Conservation (phyloP, 2,113 vertebrate species). For the Reinhardtius hippoglossoides region DNA sequence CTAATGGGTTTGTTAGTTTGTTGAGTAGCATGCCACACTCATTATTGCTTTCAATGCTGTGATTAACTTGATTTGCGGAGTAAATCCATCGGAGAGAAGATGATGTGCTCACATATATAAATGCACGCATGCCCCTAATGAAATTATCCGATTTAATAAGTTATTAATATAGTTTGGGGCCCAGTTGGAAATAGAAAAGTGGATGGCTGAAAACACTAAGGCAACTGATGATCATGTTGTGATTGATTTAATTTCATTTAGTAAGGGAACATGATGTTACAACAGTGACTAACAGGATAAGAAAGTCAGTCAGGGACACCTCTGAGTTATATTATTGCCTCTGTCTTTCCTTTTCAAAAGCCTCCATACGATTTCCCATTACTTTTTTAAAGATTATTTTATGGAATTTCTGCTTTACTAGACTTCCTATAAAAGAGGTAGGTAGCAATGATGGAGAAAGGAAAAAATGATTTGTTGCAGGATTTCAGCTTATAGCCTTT, state of each 20-base stretch:
- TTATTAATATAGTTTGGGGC: constrained; percentile 79
- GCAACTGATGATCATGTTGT: constrained; percentile 63
- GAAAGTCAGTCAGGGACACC: constrained; percentile 58
- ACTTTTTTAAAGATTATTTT: constrained; percentile 57
- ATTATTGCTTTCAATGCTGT: constrained; percentile 80
- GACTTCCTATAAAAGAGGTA: constrained; percentile 40
- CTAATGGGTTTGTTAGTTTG: constrained; percentile 84
- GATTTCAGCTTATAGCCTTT: constrained; percentile 31
- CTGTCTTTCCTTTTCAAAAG: constrained; percentile 35
- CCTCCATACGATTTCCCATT: constrained; percentile 46
- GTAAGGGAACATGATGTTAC: constrained; percentile 69
- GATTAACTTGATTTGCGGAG: constrained; percentile 83
- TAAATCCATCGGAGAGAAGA: constrained; percentile 78
- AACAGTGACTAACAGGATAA: constrained; percentile 64
- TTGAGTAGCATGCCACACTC: constrained; percentile 80
- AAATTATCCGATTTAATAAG: constrained; percentile 82
- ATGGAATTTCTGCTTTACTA: constrained; percentile 51
- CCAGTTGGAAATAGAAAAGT: constrained; percentile 73
- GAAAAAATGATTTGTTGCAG: background rate
- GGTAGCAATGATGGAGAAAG: background rate
- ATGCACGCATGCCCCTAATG: constrained; percentile 78
- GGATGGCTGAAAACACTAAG: constrained; percentile 64
- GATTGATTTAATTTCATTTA: constrained; percentile 74
- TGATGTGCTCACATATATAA: constrained; percentile 76
- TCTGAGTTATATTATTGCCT: constrained; percentile 23